phyloP scores from a whole-genome alignment of 2,113 vertebrate genomes.

The Melierax canorus region DNA sequence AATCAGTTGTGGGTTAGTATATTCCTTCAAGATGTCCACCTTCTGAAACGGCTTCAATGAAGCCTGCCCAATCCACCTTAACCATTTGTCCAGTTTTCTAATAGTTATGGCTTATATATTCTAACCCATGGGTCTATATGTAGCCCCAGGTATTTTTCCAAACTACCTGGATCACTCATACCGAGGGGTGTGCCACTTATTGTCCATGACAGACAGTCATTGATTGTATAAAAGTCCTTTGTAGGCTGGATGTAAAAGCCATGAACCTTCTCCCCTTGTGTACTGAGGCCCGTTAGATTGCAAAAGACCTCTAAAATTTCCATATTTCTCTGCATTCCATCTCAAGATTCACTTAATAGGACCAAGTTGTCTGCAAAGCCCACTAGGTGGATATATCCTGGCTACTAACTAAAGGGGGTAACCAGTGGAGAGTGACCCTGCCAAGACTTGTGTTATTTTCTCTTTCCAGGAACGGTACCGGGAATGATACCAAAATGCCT shows the following conservation, averaged over 20 bases:
- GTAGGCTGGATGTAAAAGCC: not conserved
- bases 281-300: not conserved
- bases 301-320: not conserved
- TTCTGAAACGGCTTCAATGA: not conserved
- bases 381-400: too few relatives aligned
- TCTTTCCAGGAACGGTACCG: too few relatives aligned
- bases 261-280: not conserved
- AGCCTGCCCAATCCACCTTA: not conserved
- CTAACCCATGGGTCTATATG: not conserved
- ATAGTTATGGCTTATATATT: not conserved
- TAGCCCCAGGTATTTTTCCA: not conserved
- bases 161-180: not conserved
- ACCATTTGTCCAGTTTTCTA: not conserved
- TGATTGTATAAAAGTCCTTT: not conserved
- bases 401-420: too few relatives aligned
- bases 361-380: not conserved
- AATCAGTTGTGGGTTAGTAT: not conserved
- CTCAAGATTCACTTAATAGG: not conserved
- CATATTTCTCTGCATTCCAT: not conserved
- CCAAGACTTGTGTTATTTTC: too few relatives aligned
- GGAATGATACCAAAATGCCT: too few relatives aligned
- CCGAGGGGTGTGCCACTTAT: not conserved
- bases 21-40: not conserved
- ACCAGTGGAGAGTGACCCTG: too few relatives aligned
- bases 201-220: not conserved